Evolutionary conservation across 2,888 invertebrate genomes (phyloP).

Genomic region (Perdita meconis): DNA sequence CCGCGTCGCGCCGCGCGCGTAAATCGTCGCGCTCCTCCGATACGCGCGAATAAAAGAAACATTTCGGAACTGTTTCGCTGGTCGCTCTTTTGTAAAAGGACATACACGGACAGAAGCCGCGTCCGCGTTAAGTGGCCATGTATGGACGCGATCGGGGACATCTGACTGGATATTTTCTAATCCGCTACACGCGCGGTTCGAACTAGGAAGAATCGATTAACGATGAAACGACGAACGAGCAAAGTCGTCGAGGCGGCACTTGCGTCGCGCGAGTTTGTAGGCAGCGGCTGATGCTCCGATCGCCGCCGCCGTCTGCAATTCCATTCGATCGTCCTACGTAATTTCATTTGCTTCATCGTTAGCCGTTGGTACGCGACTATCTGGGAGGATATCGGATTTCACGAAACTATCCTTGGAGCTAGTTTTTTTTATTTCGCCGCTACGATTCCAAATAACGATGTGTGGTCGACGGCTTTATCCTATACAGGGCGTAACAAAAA

Average conservation of each 20-base stretch:
- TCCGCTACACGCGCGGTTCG: neutral
- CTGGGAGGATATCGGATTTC: neutral
- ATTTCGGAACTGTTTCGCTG: constrained; percentile 46
- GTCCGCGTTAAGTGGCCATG: constrained; percentile 44
- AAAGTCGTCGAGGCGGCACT: constrained; percentile 8
- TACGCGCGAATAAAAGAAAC: constrained; percentile 6
- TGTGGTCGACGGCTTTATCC: constrained; percentile 41
- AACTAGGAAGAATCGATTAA: neutral
- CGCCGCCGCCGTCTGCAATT: constrained; percentile 10
- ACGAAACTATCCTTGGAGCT: neutral
- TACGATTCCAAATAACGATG: neutral
- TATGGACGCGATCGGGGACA: constrained; percentile 45
- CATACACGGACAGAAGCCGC: constrained; percentile 27
- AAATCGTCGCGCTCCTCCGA: constrained; percentile 21
- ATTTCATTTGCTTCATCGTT: constrained; percentile 20
- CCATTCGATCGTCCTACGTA: constrained; percentile 60
- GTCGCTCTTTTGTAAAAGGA: too few species aligned
- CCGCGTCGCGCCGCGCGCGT: too few species aligned
- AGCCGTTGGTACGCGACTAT: neutral
- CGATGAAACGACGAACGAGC: neutral
- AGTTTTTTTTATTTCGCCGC: too few species aligned
- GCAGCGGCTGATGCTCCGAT: constrained; percentile 25
- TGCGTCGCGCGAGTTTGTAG: constrained; percentile 1
- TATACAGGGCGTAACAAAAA: too few species aligned
- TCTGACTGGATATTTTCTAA: constrained; percentile 34